Evolutionary conservation across 2,888 invertebrate species (phyloP).

Genomic region (Acanthacorydalis orientalis): DNA sequence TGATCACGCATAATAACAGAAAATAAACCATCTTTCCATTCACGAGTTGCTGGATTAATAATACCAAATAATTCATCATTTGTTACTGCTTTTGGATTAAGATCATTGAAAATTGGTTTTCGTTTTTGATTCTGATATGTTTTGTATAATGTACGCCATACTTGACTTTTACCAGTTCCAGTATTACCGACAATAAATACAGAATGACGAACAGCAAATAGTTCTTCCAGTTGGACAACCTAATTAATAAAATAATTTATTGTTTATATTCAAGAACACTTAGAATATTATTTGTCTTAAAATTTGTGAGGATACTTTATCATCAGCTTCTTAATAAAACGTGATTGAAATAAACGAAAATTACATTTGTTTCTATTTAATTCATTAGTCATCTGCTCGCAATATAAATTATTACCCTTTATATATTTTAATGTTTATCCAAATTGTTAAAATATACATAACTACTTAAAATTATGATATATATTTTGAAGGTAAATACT

Average conservation of each 20-base stretch:
- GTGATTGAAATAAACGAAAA: background rate
- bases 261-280: background rate
- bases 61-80: constrained; percentile 90
- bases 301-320: background rate
- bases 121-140: constrained; percentile 68
- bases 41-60: constrained; percentile 82
- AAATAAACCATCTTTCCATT: constrained; percentile 85
- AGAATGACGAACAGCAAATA: constrained; percentile 86
- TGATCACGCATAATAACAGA: constrained; percentile 88
- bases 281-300: background rate
- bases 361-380: too few relatives aligned
- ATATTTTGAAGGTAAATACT: constrained; percentile 22
- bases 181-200: constrained; percentile 76
- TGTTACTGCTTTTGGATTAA: constrained; percentile 93
- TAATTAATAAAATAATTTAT: constrained; percentile 16
- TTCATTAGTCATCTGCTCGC: too few relatives aligned
- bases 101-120: constrained; percentile 72
- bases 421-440: too few relatives aligned
- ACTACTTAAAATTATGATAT: background rate
- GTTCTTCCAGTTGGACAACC: constrained; percentile 83
- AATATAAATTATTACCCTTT: too few relatives aligned
- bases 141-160: constrained; percentile 78
- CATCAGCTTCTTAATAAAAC: background rate
- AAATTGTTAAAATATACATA: background rate
- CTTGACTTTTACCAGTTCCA: constrained; percentile 83